These are phyloP conservation scores for Epizoanthus stellaris DNA, from an alignment of 92 coral and sea anemone genomes.

Conservation along the genomic window DNA sequence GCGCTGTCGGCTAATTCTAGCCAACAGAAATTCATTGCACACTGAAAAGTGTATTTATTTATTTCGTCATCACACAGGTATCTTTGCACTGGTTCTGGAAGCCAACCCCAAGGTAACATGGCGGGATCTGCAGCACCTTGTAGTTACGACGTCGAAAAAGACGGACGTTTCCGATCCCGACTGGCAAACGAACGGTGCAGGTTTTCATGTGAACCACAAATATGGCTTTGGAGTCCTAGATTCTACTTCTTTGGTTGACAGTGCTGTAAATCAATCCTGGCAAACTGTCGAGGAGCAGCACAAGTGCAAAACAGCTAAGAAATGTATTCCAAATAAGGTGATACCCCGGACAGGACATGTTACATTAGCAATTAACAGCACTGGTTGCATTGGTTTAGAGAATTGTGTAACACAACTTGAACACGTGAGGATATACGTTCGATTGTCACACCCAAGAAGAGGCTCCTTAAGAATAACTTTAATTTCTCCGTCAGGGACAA, in stretches of 20 bases:
- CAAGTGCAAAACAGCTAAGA: constrained; percentile 68
- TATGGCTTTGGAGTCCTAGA: constrained; percentile 98
- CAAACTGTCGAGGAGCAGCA: constrained; percentile 79
- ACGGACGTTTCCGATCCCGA: constrained; percentile 80
- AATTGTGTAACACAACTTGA: constrained; percentile 84
- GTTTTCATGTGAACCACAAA: constrained; percentile 89
- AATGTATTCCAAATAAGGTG: constrained; percentile 36
- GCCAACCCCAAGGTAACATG: constrained; percentile 92
- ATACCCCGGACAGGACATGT: constrained; percentile 67
- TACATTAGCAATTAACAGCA: constrained; percentile 58
- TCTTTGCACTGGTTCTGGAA: constrained; percentile 94
- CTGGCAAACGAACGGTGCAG: constrained; percentile 92
- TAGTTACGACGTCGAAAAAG: constrained; percentile 86
- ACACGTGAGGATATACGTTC: constrained; percentile 84
- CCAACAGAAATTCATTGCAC: too few species aligned
- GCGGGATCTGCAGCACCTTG: constrained; percentile 95
- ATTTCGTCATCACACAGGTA: constrained; percentile 58
- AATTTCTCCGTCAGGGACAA: constrained; percentile 90
- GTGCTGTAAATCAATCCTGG: constrained; percentile 78
- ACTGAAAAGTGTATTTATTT: too few species aligned
- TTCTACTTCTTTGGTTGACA: constrained; percentile 78
- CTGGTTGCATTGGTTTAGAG: constrained; percentile 68
- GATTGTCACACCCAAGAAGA: constrained; percentile 72
- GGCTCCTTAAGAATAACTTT: constrained; percentile 83
- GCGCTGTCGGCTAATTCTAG: too few species aligned